Evolutionary conservation across 2,113 vertebrate genomes (phyloP).

Genomic region (Rhipidura dahli): DNA sequence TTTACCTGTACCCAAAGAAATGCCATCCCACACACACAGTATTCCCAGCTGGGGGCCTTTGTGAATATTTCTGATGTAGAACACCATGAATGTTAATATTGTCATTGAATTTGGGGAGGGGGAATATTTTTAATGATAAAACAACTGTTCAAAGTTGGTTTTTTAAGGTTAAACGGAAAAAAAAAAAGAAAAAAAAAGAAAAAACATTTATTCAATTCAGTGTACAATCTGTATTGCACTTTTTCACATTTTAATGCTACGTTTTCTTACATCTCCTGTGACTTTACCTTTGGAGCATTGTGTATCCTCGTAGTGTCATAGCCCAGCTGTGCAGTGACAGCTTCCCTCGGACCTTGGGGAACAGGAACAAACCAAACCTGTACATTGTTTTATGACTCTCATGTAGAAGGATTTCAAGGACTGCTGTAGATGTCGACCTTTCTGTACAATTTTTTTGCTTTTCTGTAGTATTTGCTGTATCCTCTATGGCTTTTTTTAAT

Average conservation of each 20-base stretch:
- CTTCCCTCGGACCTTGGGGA: conserved; percentile 68
- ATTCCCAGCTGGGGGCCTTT: conserved; percentile 77
- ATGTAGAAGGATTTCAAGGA: conserved; percentile 73
- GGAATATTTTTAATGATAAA: conserved; percentile 82
- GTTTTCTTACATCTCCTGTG: conserved; percentile 92
- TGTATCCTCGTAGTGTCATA: conserved; percentile 85
- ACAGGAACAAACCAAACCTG: conserved; percentile 38
- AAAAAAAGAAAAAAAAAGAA: conserved; percentile 51
- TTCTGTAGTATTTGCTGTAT: conserved; percentile 90
- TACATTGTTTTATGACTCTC: conserved; percentile 71
- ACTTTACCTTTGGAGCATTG: conserved; percentile 84
- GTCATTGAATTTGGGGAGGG: conserved; percentile 74
- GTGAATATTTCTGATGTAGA: conserved; percentile 79
- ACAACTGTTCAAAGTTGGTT: conserved; percentile 76
- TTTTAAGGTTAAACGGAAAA: conserved; percentile 71
- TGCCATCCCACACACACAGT: conserved; percentile 72
- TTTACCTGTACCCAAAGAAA: conserved; percentile 85
- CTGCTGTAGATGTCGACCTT: conserved; percentile 81
- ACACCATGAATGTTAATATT: conserved; percentile 84
- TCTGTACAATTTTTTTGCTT: conserved; percentile 93
- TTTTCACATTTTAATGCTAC: conserved; percentile 88
- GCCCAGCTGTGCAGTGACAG: conserved; percentile 77
- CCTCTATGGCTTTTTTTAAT: conserved; percentile 90
- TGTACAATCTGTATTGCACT: conserved; percentile 94
- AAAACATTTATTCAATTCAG: conserved; percentile 76